A percentile compares a stretch with the other conserved stretches of the same genome.
Evolutionary conservation across 2,888 invertebrate species (phyloP).

Genomic region (Eupeodes luniger): DNA sequence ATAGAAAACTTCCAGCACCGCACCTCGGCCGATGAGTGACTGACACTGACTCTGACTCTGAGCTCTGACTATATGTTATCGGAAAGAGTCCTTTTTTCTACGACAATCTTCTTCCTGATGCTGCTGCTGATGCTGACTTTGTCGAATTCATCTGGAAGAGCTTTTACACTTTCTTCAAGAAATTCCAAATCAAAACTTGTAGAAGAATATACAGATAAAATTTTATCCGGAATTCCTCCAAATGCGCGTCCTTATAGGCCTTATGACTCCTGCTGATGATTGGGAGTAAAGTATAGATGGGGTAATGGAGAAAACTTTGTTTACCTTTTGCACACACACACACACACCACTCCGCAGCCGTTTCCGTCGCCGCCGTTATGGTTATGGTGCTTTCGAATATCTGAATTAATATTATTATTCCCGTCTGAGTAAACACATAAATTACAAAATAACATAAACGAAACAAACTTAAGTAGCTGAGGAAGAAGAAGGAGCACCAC

Average conservation of each 20-base stretch:
- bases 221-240: not conserved
- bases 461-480: not conserved
- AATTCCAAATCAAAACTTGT: conserved; percentile 9
- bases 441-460: conserved; percentile 50
- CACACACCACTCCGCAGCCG: not conserved
- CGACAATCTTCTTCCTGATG: conserved; percentile 37
- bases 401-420: conserved; percentile 51
- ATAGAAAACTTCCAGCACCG: conserved; percentile 24
- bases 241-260: no score
- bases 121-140: not conserved
- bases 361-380: not conserved
- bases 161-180: conserved; percentile 30
- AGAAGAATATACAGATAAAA: not conserved
- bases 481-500: not conserved
- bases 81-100: conserved; percentile 29
- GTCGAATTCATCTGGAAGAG: conserved; percentile 48
- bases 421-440: conserved; percentile 68
- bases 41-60: not conserved
- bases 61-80: conserved; percentile 9
- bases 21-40: conserved; percentile 16
- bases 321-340: conserved; percentile 48
- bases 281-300: no score
- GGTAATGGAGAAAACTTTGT: conserved; percentile 42
- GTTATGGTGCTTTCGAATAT: not conserved
- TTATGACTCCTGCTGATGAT: conserved; percentile 25